Evolutionary conservation across 1,140 invertebrate species (phyloP), one percentile per base, ranked within the genome.

Genomic region (Asobara japonica): DNA sequence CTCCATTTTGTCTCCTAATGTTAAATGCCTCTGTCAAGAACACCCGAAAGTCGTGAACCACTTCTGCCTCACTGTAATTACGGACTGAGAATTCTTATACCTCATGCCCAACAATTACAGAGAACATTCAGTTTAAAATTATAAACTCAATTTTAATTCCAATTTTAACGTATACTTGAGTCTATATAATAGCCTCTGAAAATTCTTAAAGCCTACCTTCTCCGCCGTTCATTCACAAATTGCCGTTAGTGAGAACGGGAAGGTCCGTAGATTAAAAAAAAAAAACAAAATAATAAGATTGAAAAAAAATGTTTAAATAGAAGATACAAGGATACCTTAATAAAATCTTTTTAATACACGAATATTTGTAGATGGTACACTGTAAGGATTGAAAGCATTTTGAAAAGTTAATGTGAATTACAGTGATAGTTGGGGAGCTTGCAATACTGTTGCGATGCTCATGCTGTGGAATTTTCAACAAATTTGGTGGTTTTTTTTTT

Each of bases 21-120:
- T 31, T 62, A 45, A 64, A 65, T 71, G 18, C n/a, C 48, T 72
- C 45, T 31, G 41, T 60, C 30, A 22, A 65, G 61, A 71, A 72
- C 70, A 72, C 70, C n/a, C 62, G 70, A 66, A 66, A 66, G 45
- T 72, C 51, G 48, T 33, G 11, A 66, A 60, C 29, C 20, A 30
- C 18, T 72, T 66, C 18, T 56, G 60, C 69, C 25, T 70, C 30
- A 61, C 38, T 45, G n/a, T 45, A 56, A 64, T 70, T 41, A 70
- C 61, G 22, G 33, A n/a, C 29, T 62, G 60, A 62, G n/a, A 62
- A 56, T 56, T 51, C 45, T 18, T 56, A 11, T 56, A 56, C 25
- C 22, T 56, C 51, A 56, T 56, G 51, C 22, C 41, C 22, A 25
- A 56, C 22, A 56, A 56, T 56, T 56, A 25, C 22, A 56, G 4